These are phyloP conservation scores for Lepas anatifera DNA, from an alignment of 2,888 invertebrate genomes.

Conservation along the genomic window DNA sequence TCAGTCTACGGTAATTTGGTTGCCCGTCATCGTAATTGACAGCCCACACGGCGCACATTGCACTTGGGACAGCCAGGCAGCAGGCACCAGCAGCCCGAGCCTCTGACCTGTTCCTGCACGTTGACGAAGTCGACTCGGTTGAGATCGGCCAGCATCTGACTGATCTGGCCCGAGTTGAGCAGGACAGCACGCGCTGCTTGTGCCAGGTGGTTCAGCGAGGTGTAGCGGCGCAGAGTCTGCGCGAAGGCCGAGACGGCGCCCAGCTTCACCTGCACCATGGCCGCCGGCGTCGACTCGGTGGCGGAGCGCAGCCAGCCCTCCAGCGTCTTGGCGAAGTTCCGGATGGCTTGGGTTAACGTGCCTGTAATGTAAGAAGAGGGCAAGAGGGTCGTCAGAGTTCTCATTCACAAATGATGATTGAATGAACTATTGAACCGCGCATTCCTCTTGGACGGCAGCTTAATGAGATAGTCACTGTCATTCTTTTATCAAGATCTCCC, in stretches of 20 bases:
- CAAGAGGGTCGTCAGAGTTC: too few relatives aligned
- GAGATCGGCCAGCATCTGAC: conserved; percentile 88
- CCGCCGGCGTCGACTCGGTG: conserved; percentile 67
- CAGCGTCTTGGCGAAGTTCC: conserved; percentile 85
- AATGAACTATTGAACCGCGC: too few relatives aligned
- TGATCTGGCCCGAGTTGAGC: conserved; percentile 84
- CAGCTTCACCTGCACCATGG: conserved; percentile 65
- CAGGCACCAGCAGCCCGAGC: too few relatives aligned
- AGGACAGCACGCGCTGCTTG: conserved; percentile 90
- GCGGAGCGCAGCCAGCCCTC: conserved; percentile 76
- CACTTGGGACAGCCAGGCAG: too few relatives aligned
- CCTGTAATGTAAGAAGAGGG: too few relatives aligned
- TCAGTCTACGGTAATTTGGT: too few relatives aligned
- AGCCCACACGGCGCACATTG: too few relatives aligned
- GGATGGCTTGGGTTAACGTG: conserved; percentile 79
- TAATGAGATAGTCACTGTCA: too few relatives aligned
- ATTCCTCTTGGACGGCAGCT: too few relatives aligned
- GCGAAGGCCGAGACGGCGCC: conserved; percentile 80
- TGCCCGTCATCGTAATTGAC: too few relatives aligned
- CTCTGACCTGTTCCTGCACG: conserved; percentile 67
- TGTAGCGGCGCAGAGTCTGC: conserved; percentile 88
- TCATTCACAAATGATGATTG: too few relatives aligned
- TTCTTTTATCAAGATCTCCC: too few relatives aligned
- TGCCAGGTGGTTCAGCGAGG: conserved; percentile 92
- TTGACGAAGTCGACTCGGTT: conserved; percentile 97